These are phyloP conservation scores for Pipistrellus kuhlii DNA, from an alignment of 2,797 vertebrate species.

Conservation along the genomic window DNA sequence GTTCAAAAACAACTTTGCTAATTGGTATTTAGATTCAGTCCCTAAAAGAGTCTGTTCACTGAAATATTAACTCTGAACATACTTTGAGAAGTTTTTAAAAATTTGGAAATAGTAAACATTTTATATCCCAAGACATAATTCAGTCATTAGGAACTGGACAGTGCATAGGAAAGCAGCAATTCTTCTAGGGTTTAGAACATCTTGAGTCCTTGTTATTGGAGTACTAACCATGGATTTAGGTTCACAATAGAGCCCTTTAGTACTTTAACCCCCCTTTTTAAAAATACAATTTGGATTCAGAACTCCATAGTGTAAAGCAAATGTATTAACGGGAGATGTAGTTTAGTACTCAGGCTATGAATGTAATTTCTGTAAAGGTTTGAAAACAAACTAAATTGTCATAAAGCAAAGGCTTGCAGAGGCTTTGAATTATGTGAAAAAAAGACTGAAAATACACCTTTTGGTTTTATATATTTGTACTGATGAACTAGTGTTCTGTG, in stretches of 20 bases:
- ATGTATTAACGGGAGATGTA: slow-evolving; percentile 39
- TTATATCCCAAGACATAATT: slow-evolving; percentile 42
- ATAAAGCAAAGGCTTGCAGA: slow-evolving; percentile 58
- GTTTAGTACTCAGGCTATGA: slow-evolving; percentile 52
- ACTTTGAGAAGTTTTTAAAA: slow-evolving; percentile 4
- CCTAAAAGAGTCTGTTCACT: slow-evolving; percentile 23
- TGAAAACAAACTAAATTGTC: slow-evolving; percentile 53
- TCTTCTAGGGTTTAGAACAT: slow-evolving; percentile 21
- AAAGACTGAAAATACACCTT: neutral
- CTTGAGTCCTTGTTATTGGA: slow-evolving; percentile 3
- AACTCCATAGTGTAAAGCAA: slow-evolving; percentile 7
- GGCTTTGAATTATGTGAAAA: slow-evolving; percentile 43
- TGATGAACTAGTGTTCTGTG: slow-evolving; percentile 45
- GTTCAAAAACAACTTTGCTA: slow-evolving; percentile 18
- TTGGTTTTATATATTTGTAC: slow-evolving; percentile 46
- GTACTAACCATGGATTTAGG: slow-evolving; percentile 15
- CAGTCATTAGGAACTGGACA: slow-evolving; percentile 32
- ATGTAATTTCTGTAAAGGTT: slow-evolving; percentile 45
- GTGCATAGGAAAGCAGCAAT: slow-evolving; percentile 38
- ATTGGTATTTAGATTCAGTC: slow-evolving; percentile 44
- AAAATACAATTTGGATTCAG: slow-evolving; percentile 46
- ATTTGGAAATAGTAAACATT: slow-evolving; percentile 1
- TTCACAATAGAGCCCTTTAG: slow-evolving; percentile 2
- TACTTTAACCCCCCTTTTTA: neutral
- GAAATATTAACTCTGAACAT: slow-evolving; percentile 51